Percentiles rank a stretch among this genome's conserved stretches.
These are phyloP conservation scores for Dysmachus trigonus DNA, from an alignment of 2,888 invertebrate species.

Conservation along the genomic window DNA sequence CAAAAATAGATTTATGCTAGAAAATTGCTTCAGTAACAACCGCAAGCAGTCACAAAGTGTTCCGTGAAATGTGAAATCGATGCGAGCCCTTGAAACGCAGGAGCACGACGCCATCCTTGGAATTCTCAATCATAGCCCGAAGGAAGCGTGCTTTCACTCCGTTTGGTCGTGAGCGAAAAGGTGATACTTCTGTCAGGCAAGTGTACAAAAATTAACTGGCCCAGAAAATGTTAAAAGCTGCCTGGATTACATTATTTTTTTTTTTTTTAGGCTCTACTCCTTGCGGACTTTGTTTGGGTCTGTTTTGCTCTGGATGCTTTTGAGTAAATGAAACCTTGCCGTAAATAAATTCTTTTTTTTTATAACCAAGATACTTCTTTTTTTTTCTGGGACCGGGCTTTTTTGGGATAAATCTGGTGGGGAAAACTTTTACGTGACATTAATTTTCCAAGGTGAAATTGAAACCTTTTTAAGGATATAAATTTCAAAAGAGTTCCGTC, in stretches of 20 bases:
- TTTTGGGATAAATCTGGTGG: constrained; percentile 3
- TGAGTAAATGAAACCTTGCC: not conserved
- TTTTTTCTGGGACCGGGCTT: not conserved
- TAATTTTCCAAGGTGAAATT: not conserved
- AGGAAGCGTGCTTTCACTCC: constrained; percentile 2
- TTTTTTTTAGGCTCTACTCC: not conserved
- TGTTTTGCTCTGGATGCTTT: not conserved
- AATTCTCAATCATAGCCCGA: not conserved
- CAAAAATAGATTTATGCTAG: not conserved
- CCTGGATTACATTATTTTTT: not conserved
- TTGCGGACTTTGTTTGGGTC: not conserved
- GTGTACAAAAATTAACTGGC: constrained; percentile 16
- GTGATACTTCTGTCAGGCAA: not conserved
- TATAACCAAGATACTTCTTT: not conserved
- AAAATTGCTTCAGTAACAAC: constrained; percentile 33
- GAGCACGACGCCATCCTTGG: not conserved
- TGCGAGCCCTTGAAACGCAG: constrained; percentile 3
- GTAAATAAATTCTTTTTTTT: constrained; percentile 13
- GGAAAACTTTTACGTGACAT: not conserved
- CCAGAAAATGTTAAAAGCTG: constrained; percentile 18
- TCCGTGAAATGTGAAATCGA: constrained; percentile 16
- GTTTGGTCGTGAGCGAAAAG: not conserved
- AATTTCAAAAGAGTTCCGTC: not conserved
- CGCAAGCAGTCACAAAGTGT: constrained; percentile 36
- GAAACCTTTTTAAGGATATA: not conserved